Evolutionary conservation across 2,113 vertebrate genomes (phyloP).

Genomic region (Calyptommatus sinebrachiatus): DNA sequence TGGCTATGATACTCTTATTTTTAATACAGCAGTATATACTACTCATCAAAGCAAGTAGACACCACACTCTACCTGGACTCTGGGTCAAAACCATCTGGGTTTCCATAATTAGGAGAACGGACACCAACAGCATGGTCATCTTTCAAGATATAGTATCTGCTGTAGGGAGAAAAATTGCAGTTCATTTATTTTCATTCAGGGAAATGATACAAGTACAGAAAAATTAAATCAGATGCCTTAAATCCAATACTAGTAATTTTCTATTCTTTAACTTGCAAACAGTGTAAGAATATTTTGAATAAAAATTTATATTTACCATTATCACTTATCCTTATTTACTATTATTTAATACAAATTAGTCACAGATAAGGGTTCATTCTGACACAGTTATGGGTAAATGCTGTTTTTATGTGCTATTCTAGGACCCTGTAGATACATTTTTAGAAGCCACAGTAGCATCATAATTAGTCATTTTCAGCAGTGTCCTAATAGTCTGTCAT

Average conservation of each 20-base stretch:
- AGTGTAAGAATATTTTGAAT: too few relatives aligned
- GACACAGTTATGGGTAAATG: too few relatives aligned
- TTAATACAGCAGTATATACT: not conserved
- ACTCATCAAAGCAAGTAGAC: not conserved
- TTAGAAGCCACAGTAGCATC: too few relatives aligned
- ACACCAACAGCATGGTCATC: slow-evolving; percentile 50
- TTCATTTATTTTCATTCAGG: not conserved
- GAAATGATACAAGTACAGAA: not conserved
- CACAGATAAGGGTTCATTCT: too few relatives aligned
- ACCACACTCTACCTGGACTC: slow-evolving; percentile 46
- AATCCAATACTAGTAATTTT: not conserved
- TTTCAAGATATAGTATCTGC: slow-evolving; percentile 30
- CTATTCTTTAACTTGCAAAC: too few relatives aligned
- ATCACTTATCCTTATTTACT: too few relatives aligned
- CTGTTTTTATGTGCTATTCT: too few relatives aligned
- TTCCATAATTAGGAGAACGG: slow-evolving; percentile 37
- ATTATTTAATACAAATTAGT: too few relatives aligned
- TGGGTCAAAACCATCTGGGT: slow-evolving; percentile 29
- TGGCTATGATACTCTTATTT: not conserved
- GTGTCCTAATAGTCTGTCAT: too few relatives aligned
- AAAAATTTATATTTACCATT: too few relatives aligned
- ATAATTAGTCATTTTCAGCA: too few relatives aligned
- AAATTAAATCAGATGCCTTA: not conserved
- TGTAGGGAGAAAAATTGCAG: slow-evolving; percentile 20
- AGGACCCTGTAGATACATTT: too few relatives aligned